phyloP scores from a whole-genome alignment of 2,797 vertebrate genomes.

The Eupleurogrammus muticus region DNA sequence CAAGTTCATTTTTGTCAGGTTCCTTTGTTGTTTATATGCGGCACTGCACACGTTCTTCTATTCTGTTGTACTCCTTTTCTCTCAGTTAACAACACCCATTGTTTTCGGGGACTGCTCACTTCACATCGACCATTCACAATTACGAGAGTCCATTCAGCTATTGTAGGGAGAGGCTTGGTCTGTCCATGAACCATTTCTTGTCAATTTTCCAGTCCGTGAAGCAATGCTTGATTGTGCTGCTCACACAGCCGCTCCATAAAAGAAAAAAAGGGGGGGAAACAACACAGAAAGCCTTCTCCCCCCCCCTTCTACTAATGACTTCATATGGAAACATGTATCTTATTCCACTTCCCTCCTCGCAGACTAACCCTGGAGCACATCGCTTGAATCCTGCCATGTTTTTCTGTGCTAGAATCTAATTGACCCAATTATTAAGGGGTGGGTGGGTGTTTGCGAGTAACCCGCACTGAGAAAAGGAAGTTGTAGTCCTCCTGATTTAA shows the following conservation, averaged over 20 bases:
- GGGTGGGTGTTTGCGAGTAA: slow-evolving; percentile 45
- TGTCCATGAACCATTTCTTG: slow-evolving; percentile 19
- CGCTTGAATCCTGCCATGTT: slow-evolving; percentile 49
- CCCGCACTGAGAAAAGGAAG: slow-evolving; percentile 51
- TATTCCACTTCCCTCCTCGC: slow-evolving; percentile 15
- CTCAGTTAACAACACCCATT: slow-evolving; percentile 36
- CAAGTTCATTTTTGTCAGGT: slow-evolving; percentile 23
- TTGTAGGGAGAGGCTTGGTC: background rate
- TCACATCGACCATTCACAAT: slow-evolving; percentile 56
- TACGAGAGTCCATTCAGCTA: slow-evolving; percentile 38
- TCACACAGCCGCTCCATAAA: slow-evolving; percentile 21
- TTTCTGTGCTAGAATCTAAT: slow-evolving; percentile 63
- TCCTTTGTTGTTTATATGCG: slow-evolving; percentile 33
- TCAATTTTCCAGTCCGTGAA: slow-evolving; percentile 27
- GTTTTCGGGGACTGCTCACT: slow-evolving; percentile 38
- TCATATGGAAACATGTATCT: slow-evolving; percentile 50
- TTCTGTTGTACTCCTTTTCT: slow-evolving; percentile 3
- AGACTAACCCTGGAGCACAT: slow-evolving; percentile 52
- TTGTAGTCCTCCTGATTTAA: slow-evolving; percentile 54
- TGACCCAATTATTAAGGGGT: slow-evolving; percentile 75
- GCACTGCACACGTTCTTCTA: slow-evolving; percentile 6
- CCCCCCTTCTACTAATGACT: slow-evolving; percentile 40
- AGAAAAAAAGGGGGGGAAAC: background rate
- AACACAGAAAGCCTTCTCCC: slow-evolving; percentile 14
- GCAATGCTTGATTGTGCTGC: slow-evolving; percentile 21